phyloP scores from a whole-genome alignment of 2,888 invertebrate genomes.

The Papilio elwesi region DNA sequence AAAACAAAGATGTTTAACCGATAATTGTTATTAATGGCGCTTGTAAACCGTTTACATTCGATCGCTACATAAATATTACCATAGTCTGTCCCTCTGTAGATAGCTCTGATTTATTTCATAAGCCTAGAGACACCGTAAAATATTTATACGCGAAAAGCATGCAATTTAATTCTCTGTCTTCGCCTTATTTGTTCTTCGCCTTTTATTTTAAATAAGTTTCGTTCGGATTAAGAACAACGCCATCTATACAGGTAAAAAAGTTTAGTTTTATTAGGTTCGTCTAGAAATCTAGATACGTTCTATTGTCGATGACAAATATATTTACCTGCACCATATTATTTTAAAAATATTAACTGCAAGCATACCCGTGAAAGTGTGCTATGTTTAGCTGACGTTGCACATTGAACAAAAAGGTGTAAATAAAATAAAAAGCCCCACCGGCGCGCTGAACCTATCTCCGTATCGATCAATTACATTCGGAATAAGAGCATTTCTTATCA shows the following conservation, averaged over 20 bases:
- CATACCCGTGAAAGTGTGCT: conserved; percentile 43
- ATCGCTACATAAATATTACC: conserved; percentile 39
- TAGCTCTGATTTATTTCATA: conserved; percentile 47
- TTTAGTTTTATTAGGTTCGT: neutral
- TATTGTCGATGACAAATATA: neutral
- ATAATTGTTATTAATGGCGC: conserved; percentile 70
- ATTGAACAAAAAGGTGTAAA: conserved; percentile 59
- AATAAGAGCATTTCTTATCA: conserved; percentile 82
- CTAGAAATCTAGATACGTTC: neutral
- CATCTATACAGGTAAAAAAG: neutral
- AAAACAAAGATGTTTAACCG: conserved; percentile 73
- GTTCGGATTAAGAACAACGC: neutral
- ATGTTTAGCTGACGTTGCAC: conserved; percentile 40
- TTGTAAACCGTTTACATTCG: conserved; percentile 51
- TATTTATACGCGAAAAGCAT: neutral
- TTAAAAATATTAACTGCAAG: conserved; percentile 25
- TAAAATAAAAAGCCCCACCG: conserved; percentile 73
- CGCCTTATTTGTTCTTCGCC: neutral
- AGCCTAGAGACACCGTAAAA: neutral
- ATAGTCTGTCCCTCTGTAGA: conserved; percentile 47
- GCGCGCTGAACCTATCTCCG: conserved; percentile 68
- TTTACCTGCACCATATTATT: neutral
- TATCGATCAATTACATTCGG: conserved; percentile 80
- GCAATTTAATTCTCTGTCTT: neutral
- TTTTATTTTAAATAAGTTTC: neutral